Evolutionary conservation across 2,113 vertebrate genomes (phyloP), one percentile per base, ranked within the genome.

Genomic region (Scartelaos histophorus): DNA sequence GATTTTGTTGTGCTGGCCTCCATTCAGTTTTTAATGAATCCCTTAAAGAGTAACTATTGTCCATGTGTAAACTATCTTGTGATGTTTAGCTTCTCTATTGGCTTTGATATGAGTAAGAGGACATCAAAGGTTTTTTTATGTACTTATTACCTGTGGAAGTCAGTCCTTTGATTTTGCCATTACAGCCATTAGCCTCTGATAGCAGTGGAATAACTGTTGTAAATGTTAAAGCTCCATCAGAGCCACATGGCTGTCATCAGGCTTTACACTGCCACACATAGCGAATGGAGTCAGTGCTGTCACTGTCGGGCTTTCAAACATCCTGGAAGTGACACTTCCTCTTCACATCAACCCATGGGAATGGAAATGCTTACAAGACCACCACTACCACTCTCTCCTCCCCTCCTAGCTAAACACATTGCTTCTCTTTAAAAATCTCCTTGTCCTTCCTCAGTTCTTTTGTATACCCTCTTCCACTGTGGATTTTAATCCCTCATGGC

Each of bases 311-410:
- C 67, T 74, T 79, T 83, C 73, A 74, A 61, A 45, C 51, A 70
- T 69, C 29, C 70, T 74, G 84, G 84, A 91, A 87, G 83, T 86
- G 81, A 73, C 81, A 85, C 82, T 89, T 92, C 87, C 89, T 84
- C 60, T 79, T 25, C 60, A 22, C 67, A 78, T 83, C 68, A 74
- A 54, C 60, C 68, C 70, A 51, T 72, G 58, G 61, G 83, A 87
- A 76, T 46, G 58, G 66, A 69, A 75, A 74, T 45, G 73, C 74
- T 72, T 65, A 71, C 57, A 45, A 62, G 72, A 75, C 80, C 81
- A 79, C 83, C 77, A 49, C 58, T 65, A 46, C 35, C 19, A 68
- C 77, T 19, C 76, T 72, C 70, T 29, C 69, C 69, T 62, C 66
- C 65, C 53, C 60, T 69, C 43, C n/a, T 25, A 46, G n/a, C 43